These are phyloP conservation scores for Meteorus sp. DNA, from an alignment of 1,140 invertebrate genomes.

Conservation along the genomic window DNA sequence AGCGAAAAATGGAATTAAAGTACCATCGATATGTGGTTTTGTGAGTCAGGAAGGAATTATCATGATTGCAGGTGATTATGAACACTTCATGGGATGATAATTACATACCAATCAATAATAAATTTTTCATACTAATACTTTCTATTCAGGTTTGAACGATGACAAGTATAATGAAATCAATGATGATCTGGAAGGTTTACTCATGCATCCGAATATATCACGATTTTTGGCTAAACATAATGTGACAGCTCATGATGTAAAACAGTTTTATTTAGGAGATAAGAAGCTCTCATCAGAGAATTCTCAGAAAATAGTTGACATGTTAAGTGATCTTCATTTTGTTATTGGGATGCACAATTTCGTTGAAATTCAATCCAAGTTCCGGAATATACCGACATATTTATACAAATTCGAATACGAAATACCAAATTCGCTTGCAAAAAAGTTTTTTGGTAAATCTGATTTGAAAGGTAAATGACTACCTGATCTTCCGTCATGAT, in stretches of 20 bases:
- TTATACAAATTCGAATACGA: slow-evolving; percentile 59
- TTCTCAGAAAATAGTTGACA: slow-evolving; percentile 8
- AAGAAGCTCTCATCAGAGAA: slow-evolving; percentile 1
- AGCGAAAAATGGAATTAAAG: slow-evolving; percentile 53
- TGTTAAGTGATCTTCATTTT: slow-evolving; percentile 5
- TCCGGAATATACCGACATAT: slow-evolving; percentile 46
- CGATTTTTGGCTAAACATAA: neutral
- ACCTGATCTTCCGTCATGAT: neutral
- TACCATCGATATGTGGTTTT: slow-evolving; percentile 66
- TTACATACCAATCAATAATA: neutral
- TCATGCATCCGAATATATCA: slow-evolving; percentile 1
- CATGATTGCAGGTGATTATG: slow-evolving; percentile 32
- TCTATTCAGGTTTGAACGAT: neutral
- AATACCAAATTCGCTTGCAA: slow-evolving; percentile 11
- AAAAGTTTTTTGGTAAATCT: slow-evolving; percentile 2
- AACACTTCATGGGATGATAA: neutral
- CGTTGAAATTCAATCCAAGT: slow-evolving; percentile 46
- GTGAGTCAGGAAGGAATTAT: slow-evolving; percentile 62
- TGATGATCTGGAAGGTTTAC: neutral
- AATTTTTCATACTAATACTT: neutral
- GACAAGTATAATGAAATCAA: neutral
- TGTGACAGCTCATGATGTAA: slow-evolving; percentile 50
- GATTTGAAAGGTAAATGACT: too few relatives aligned
- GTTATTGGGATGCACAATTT: slow-evolving; percentile 21
- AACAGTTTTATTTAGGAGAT: slow-evolving; percentile 49